phyloP scores from a whole-genome alignment of 1,140 invertebrate genomes.

The Pseudomyrmex gracilis region DNA sequence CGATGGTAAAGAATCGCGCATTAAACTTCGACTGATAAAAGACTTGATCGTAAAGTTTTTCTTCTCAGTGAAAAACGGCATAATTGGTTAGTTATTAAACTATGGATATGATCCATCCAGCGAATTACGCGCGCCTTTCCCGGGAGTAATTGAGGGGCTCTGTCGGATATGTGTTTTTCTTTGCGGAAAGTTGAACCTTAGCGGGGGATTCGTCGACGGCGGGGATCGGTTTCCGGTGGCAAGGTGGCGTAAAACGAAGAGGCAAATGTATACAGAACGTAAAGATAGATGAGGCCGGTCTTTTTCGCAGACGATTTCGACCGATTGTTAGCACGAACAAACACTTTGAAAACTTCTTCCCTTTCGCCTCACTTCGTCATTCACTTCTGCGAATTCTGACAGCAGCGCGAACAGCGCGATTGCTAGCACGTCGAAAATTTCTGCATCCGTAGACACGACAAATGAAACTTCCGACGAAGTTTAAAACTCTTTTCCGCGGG shows the following conservation, averaged over 20 bases:
- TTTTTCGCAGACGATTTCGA: conserved; percentile 26
- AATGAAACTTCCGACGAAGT: conserved; percentile 61
- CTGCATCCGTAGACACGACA: conserved; percentile 41
- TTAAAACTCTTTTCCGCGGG: conserved; percentile 9
- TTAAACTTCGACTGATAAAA: conserved; percentile 9
- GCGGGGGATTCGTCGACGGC: conserved; percentile 26
- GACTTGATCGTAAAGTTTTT: background rate
- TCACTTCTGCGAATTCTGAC: conserved; percentile 18
- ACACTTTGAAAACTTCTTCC: conserved; percentile 36
- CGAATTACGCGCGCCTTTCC: conserved; percentile 27
- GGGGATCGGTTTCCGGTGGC: background rate
- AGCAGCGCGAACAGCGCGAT: conserved; percentile 32
- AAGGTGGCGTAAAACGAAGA: conserved; percentile 16
- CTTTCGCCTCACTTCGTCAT: conserved; percentile 31
- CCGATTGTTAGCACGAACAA: conserved; percentile 59
- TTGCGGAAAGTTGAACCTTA: conserved; percentile 67
- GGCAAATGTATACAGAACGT: conserved; percentile 30
- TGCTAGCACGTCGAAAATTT: conserved; percentile 61
- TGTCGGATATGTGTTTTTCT: conserved; percentile 69
- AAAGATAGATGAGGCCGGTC: conserved; percentile 11
- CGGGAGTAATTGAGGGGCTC: conserved; percentile 56
- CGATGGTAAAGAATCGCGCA: no score
- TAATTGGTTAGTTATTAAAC: conserved; percentile 48
- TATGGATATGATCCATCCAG: background rate
- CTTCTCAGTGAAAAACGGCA: background rate